Conservation (phyloP, 1,140 invertebrate genomes). For the Pogonognathellus flavescens region DNA sequence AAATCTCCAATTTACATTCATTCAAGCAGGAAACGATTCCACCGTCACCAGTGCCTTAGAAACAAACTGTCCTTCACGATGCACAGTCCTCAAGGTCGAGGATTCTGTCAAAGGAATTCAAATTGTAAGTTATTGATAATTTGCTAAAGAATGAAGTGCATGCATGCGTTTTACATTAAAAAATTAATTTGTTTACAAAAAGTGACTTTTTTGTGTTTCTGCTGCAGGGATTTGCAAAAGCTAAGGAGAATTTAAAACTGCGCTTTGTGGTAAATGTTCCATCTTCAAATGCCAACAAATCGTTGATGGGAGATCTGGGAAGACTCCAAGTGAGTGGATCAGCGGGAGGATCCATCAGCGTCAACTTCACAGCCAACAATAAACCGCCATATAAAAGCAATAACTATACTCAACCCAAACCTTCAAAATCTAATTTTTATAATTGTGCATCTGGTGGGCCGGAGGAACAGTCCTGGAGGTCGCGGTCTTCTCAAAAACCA, state of each 20-base stretch:
- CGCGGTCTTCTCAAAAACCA: not conserved
- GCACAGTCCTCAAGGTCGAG: not conserved
- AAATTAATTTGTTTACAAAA: too few species aligned
- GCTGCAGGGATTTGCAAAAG: not conserved
- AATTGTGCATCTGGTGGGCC: too few species aligned
- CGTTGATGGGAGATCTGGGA: too few species aligned
- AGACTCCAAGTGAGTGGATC: not conserved
- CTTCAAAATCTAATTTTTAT: too few species aligned
- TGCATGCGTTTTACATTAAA: too few species aligned
- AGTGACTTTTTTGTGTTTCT: not conserved
- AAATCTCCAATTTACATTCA: constrained; percentile 36
- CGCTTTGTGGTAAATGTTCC: not conserved
- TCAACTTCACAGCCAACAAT: too few species aligned
- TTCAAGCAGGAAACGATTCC: constrained; percentile 15
- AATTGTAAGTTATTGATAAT: not conserved
- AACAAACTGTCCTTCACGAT: not conserved
- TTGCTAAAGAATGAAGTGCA: too few species aligned
- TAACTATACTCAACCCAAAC: too few species aligned
- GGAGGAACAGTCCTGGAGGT: too few species aligned
- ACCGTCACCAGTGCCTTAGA: not conserved
- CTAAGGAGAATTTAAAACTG: not conserved
- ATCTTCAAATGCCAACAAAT: not conserved
- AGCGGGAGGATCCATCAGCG: not conserved
- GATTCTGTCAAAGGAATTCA: constrained; percentile 5
- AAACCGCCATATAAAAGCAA: too few species aligned